Conservation (phyloP, 2,888 invertebrate genomes). For the Stictocephala bisonia region DNA sequence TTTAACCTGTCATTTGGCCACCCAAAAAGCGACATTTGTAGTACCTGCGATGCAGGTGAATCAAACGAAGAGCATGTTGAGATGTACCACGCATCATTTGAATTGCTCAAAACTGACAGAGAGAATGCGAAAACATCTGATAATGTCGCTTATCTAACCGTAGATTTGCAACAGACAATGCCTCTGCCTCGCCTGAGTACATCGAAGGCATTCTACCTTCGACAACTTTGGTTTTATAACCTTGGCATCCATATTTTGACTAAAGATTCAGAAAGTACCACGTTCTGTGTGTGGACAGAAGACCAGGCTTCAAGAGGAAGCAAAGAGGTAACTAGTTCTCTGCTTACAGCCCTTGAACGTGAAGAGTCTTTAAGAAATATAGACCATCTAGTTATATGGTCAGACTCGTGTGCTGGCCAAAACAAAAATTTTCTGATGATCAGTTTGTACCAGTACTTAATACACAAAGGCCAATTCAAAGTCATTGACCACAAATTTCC, state of each 20-base stretch:
- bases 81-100: too few relatives aligned
- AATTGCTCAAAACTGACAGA: too few relatives aligned
- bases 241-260: slow-evolving; percentile 50
- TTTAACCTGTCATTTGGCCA: too few relatives aligned
- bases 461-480: slow-evolving; percentile 58
- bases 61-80: too few relatives aligned
- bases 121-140: too few relatives aligned
- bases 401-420: slow-evolving; percentile 47
- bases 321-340: slow-evolving; percentile 46
- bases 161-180: too few relatives aligned
- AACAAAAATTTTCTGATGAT: slow-evolving; percentile 46
- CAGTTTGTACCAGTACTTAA: slow-evolving; percentile 49
- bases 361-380: slow-evolving; percentile 36
- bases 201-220: slow-evolving; percentile 53
- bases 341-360: slow-evolving; percentile 44
- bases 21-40: too few relatives aligned
- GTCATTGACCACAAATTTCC: slow-evolving; percentile 62
- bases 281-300: slow-evolving; percentile 55
- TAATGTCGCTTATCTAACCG: too few relatives aligned
- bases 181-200: too few relatives aligned
- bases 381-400: slow-evolving; percentile 57
- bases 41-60: too few relatives aligned
- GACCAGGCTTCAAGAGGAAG: slow-evolving; percentile 50
- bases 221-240: slow-evolving; percentile 50
- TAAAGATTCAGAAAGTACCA: slow-evolving; percentile 32